These are phyloP conservation scores for Bos taurus DNA, from an alignment of 2,113 vertebrate genomes.

Conservation along the genomic window ARS-UCD2.0 NC_037338.1:64377501-64378000, in stretches of 20 bases:
- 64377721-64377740: background rate
- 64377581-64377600: background rate
- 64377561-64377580: background rate
- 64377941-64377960: background rate
- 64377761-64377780: background rate
- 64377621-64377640: background rate
- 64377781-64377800: background rate
- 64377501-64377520: background rate
- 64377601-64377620: rapidly evolving
- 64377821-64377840: background rate
- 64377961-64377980: background rate
- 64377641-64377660: background rate
- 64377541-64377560: background rate
- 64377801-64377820: background rate
- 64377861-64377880: background rate
- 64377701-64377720: background rate
- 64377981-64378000: background rate
- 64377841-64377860: background rate
- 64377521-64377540: background rate
- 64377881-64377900: background rate
- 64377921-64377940: background rate
- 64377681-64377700: background rate
- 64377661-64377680: background rate
- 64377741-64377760: background rate
- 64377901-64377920: background rate